Conservation (phyloP, 2,888 invertebrate species). For the Barypeithes pellucidus region DNA sequence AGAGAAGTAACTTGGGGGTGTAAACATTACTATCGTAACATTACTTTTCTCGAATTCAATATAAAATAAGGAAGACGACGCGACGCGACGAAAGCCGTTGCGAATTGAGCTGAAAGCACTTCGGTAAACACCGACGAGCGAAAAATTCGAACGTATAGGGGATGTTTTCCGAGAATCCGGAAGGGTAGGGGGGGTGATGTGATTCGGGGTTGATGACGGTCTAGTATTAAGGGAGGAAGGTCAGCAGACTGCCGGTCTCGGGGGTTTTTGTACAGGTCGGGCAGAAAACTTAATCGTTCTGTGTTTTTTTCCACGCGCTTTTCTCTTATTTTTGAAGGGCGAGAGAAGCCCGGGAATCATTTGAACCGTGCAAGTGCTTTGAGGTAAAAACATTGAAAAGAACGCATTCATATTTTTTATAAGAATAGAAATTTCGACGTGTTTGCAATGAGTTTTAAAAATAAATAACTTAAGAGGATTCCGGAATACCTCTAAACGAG, state of each 20-base stretch:
- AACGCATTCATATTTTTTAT: too few relatives aligned
- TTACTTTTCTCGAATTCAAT: neutral
- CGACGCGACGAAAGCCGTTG: neutral
- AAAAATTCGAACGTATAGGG: conserved; percentile 24
- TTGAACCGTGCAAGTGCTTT: neutral
- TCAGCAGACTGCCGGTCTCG: conserved; percentile 25
- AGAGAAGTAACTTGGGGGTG: conserved; percentile 3
- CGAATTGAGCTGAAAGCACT: conserved; percentile 16
- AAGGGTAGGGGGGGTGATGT: neutral
- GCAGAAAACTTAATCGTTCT: too few relatives aligned
- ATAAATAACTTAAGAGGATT: too few relatives aligned
- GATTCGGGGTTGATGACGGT: conserved; percentile 24
- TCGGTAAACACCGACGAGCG: conserved; percentile 7
- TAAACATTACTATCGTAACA: conserved; percentile 13
- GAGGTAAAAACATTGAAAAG: neutral
- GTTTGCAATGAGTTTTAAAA: too few relatives aligned
- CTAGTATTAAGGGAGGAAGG: conserved; percentile 14
- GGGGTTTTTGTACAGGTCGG: conserved; percentile 3
- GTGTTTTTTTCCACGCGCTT: too few relatives aligned
- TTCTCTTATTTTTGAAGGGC: neutral
- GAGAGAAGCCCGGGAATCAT: neutral
- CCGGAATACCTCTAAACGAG: too few relatives aligned
- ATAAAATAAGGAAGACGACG: neutral
- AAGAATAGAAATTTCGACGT: too few relatives aligned
- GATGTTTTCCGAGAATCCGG: conserved; percentile 25